Conservation (phyloP, 2,888 invertebrate species). For the Xylocampa areola region DNA sequence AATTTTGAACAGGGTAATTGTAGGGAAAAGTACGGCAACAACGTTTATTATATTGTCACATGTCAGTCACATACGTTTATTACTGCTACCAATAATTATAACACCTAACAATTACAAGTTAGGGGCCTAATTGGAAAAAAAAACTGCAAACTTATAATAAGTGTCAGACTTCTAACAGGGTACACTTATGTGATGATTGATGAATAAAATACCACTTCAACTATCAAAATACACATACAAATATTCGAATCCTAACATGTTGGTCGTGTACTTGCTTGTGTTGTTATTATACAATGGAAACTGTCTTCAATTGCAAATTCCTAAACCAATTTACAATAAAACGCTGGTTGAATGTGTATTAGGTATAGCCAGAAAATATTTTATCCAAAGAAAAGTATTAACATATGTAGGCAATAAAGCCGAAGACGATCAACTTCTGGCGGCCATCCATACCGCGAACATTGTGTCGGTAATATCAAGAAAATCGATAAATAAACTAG, state of each 20-base stretch:
- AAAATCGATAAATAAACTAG: not conserved
- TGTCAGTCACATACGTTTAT: not conserved
- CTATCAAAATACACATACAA: not conserved
- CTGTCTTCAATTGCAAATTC: conserved; percentile 23
- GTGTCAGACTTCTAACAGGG: conserved; percentile 17
- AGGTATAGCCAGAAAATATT: conserved; percentile 41
- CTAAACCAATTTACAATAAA: conserved; percentile 1
- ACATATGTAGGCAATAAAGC: conserved; percentile 31
- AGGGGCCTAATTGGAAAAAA: conserved; percentile 17
- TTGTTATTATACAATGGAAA: conserved; percentile 1
- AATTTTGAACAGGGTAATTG: too few relatives aligned
- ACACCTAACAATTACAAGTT: not conserved
- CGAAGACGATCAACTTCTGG: conserved; percentile 33
- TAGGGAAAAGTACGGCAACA: not conserved
- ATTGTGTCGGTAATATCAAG: conserved; percentile 20
- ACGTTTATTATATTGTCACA: not conserved
- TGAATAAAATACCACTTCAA: not conserved
- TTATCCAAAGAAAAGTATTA: conserved; percentile 29
- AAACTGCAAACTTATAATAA: conserved; percentile 20
- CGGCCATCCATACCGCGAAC: conserved; percentile 25
- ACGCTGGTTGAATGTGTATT: conserved; percentile 41
- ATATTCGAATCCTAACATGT: conserved; percentile 16
- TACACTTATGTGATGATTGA: conserved; percentile 16
- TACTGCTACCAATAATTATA: not conserved
- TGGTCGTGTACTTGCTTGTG: conserved; percentile 28